Base-by-base conservation (phyloP, 2,888 invertebrate species). In the Drosophila austrosaltans region DNA sequence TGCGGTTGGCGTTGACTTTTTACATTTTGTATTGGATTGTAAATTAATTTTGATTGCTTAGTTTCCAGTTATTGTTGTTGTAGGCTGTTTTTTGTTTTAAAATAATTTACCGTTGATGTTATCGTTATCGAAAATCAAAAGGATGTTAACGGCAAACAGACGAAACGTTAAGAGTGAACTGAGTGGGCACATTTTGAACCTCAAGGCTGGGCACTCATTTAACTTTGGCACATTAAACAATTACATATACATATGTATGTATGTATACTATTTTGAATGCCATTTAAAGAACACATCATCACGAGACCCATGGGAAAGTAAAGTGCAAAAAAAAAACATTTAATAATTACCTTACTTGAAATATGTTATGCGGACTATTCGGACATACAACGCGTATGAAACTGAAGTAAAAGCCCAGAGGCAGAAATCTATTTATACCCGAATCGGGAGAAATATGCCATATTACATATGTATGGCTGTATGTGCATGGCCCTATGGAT, bases 1-100 rank as follows among this genome's bases (percentile, higher is more conserved):
- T 57, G 57, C 36, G 30, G 48, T 62, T 62, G 57, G 5, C 39
- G 57, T 16, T 36, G 39, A 57, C 32, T 57, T 36, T 57, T 63
- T 63, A 54, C 44, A 54, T 48, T 25, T 25, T 48, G 48, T 48
- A 25, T 48, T 1, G 48, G 48, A 48, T 48, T 48, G 25, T 48
- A 48, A 48, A 48, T 48, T 25, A 48, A 48, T 48, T 48, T 48
- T 48, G 22, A 48, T 48, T 48, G 48, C 25, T 25, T 7, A 25
- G 22, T 48, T 25, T 25, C 20, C 12, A 25, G 48, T 48, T 25
- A 48, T 48, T 48, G 48, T 48, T 48, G 48, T 22, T 25, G 22
- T 36, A 2, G 1, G 1, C 1, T 3, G 22, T 48, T 48, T 25
- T 48, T 48, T 44, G 16, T 48, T 48, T 48, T 48, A 10, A 3